Percentiles rank a stretch among this genome's conserved stretches.
Evolutionary conservation across 2,113 vertebrate genomes (phyloP).

Genomic region (Microtus richardsoni): DNA sequence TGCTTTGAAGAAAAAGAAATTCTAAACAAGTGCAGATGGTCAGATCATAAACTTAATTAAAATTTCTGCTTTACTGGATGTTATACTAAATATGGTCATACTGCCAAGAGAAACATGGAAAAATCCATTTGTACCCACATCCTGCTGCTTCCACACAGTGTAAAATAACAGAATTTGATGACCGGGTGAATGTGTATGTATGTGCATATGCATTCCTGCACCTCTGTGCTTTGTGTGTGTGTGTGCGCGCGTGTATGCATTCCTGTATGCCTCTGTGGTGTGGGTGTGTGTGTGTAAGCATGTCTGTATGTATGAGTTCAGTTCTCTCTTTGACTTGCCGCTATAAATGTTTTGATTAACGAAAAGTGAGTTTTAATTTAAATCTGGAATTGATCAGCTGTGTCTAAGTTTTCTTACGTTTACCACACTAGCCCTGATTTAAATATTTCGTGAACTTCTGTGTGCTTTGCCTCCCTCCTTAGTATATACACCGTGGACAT

Average conservation of each 20-base stretch:
- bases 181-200: neutral
- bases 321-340: constrained; percentile 58
- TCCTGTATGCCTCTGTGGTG: neutral
- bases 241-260: neutral
- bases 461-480: constrained; percentile 24
- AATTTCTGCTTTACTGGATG: constrained; percentile 74
- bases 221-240: neutral
- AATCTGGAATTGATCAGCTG: constrained; percentile 48
- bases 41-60: constrained; percentile 77
- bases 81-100: constrained; percentile 70
- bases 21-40: constrained; percentile 80
- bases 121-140: constrained; percentile 68
- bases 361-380: constrained; percentile 76
- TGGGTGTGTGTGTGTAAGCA: neutral
- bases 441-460: constrained; percentile 34
- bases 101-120: constrained; percentile 78
- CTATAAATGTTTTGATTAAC: constrained; percentile 64
- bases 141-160: constrained; percentile 33
- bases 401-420: constrained; percentile 52
- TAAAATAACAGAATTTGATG: constrained; percentile 54
- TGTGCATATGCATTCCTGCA: neutral
- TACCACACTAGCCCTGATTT: constrained; percentile 10
- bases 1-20: constrained; percentile 79
- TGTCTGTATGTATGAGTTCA: neutral
- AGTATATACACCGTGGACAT: neutral